Evolutionary conservation across 2,888 invertebrate genomes (phyloP).

Genomic region (Lepidonotus clava): DNA sequence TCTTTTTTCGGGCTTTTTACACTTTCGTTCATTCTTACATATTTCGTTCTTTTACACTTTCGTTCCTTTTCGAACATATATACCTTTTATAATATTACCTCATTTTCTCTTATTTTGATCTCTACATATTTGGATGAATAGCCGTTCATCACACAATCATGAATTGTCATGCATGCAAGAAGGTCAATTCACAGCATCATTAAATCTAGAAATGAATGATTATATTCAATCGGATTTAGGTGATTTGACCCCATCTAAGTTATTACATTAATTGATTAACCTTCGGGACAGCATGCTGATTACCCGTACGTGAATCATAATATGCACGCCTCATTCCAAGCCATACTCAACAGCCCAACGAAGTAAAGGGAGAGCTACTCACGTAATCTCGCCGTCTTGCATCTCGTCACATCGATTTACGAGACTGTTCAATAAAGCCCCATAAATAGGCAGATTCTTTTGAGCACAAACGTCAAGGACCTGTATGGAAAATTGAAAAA

Average conservation of each 20-base stretch:
- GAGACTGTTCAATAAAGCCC: conserved; percentile 74
- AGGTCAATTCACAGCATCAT: not conserved
- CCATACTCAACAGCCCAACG: not conserved
- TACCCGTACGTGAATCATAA: too few species aligned
- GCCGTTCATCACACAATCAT: too few species aligned
- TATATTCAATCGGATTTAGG: not conserved
- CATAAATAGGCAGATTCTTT: conserved; percentile 75
- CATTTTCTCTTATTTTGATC: too few species aligned
- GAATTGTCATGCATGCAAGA: too few species aligned
- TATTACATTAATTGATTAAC: not conserved
- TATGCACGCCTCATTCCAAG: too few species aligned
- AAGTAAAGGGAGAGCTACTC: not conserved
- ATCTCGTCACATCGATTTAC: conserved; percentile 75
- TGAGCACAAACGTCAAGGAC: conserved; percentile 68
- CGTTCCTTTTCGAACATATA: too few species aligned
- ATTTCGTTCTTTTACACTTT: too few species aligned
- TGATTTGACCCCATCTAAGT: not conserved
- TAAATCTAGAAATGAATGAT: not conserved
- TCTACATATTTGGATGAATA: too few species aligned
- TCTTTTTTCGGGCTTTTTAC: too few species aligned
- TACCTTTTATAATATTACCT: too few species aligned
- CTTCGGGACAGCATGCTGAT: too few species aligned
- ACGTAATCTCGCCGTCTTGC: conserved; percentile 73
- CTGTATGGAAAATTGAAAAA: conserved; percentile 60
- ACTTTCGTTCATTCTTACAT: too few species aligned